phyloP scores from a whole-genome alignment of 2,888 invertebrate genomes.

The Molorchus minor region DNA sequence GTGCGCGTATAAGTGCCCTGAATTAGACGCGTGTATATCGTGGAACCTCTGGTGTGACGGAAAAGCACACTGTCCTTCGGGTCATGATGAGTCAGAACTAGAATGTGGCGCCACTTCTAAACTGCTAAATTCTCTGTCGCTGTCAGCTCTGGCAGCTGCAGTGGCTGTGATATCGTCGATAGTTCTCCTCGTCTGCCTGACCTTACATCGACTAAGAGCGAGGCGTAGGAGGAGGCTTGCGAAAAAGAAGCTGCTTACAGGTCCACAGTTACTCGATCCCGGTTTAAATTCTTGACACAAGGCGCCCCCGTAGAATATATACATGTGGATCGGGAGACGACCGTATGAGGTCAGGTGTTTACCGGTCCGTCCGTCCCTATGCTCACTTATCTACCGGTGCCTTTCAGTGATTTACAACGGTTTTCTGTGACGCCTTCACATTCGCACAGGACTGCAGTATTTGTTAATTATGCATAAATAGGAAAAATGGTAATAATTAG shows the following conservation, averaged over 20 bases:
- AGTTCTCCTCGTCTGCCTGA: slow-evolving; percentile 68
- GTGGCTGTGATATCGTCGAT: slow-evolving; percentile 68
- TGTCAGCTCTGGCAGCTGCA: slow-evolving; percentile 68
- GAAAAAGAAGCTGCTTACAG: slow-evolving; percentile 65
- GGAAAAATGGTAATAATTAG: too few relatives aligned
- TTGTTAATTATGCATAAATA: slow-evolving; percentile 6
- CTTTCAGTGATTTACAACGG: slow-evolving; percentile 57
- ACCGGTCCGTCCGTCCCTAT: slow-evolving; percentile 60
- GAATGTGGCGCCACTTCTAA: slow-evolving; percentile 70
- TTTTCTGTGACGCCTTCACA: slow-evolving; percentile 23
- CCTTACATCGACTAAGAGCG: slow-evolving; percentile 68
- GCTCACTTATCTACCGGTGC: slow-evolving; percentile 63
- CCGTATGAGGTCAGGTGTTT: slow-evolving; percentile 73
- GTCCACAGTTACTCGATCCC: slow-evolving; percentile 72
- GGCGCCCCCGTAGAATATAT: slow-evolving; percentile 91
- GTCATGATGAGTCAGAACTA: slow-evolving; percentile 77
- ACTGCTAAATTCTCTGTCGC: slow-evolving; percentile 65
- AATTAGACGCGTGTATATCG: slow-evolving; percentile 81
- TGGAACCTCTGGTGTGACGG: slow-evolving; percentile 80
- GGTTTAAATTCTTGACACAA: slow-evolving; percentile 85
- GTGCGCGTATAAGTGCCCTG: slow-evolving; percentile 73
- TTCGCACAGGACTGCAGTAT: slow-evolving; percentile 5
- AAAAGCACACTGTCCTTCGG: slow-evolving; percentile 71
- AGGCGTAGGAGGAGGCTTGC: slow-evolving; percentile 65
- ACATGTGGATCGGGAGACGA: slow-evolving; percentile 92